Base-by-base conservation (phyloP, 2,113 vertebrate species). In the Amphilophus citrinellus region DNA sequence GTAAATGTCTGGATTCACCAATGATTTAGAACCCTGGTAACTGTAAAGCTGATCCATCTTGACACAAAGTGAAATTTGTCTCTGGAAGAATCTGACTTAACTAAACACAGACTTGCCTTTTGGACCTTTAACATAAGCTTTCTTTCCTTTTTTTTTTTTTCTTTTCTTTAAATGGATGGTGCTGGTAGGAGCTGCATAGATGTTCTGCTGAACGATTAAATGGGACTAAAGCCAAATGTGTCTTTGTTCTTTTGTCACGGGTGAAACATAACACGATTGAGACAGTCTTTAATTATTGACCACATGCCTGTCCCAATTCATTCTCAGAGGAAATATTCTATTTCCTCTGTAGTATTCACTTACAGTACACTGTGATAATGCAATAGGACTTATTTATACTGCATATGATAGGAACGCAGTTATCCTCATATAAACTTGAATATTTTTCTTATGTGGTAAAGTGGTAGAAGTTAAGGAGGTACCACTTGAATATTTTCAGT, bases 271-370 rank as follows among this genome's bases (percentile, higher is more conserved):
- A 83, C 7, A 27, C 32, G 53, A 35, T 4, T 15, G 4, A 68
- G 76, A 30, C 30, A 0, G 18, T 15, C 0, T 32, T 91, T 61
- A 82, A 86, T 86, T 77, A 91, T 73, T 87, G n/a, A 90, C 9
- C 22, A 27, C 10, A 1, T 22, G 27, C 4, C 15, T 39, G 10
- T 44, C 11, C 42, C 17, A 44, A 39, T 82, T 60, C 11, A 57
- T 53, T n/a, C 65, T 27, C 1, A 5, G 20, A 61, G 68, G 17
- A 63, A 75, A 57, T 56, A 17, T 6, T 59, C 7, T 15, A 86
- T 80, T 18, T 56, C 42, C 27, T 58, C 17, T 63, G 5, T 61
- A 35, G 10, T 80, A 57, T 61, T 71, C 66, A 71, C 24, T 5
- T 71, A 53, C 44, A 71, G 42, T 71, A 53, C 14, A 47, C 14